Evolutionary conservation across 2,888 invertebrate genomes (phyloP).

Genomic region (Colostygia pectinataria): DNA sequence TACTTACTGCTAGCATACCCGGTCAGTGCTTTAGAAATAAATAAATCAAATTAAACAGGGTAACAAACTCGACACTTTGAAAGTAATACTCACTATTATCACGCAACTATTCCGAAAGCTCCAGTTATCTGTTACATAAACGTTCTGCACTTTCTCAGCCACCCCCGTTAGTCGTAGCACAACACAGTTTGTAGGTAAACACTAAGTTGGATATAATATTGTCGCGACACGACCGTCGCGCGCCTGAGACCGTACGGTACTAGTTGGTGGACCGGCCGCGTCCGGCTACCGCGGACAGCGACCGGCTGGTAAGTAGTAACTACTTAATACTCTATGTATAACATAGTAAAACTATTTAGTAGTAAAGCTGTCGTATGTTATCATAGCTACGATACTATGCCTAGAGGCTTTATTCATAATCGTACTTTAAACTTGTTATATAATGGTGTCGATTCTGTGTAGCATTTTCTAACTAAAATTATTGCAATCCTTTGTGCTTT

Average conservation of each 20-base stretch:
- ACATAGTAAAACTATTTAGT: conserved; percentile 19
- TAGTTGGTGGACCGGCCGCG: conserved; percentile 42
- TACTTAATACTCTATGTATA: conserved; percentile 4
- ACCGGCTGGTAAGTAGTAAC: conserved; percentile 17
- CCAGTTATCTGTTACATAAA: conserved; percentile 65
- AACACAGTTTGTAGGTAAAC: conserved; percentile 50
- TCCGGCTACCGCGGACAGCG: conserved; percentile 33
- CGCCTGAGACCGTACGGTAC: conserved; percentile 69
- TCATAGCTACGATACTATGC: too few species aligned
- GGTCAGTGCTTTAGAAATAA: too few species aligned
- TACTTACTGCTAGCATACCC: too few species aligned
- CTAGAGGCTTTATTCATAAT: too few species aligned
- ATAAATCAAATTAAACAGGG: not conserved
- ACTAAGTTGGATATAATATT: conserved; percentile 31
- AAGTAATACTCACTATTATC: conserved; percentile 72
- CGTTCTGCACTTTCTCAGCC: conserved; percentile 54
- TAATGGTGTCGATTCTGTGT: too few species aligned
- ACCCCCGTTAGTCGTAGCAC: conserved; percentile 49
- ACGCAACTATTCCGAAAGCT: conserved; percentile 71
- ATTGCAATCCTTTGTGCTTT: too few species aligned
- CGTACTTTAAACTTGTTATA: too few species aligned
- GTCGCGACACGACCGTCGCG: conserved; percentile 65
- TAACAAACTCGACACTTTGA: conserved; percentile 8
- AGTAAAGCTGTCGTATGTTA: not conserved
- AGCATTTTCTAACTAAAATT: too few species aligned